Evolutionary conservation across 37 sponge, comb jelly and placozoan species (phyloP), one percentile per base, ranked within the genome.

Genomic region (Agelas oroides): DNA sequence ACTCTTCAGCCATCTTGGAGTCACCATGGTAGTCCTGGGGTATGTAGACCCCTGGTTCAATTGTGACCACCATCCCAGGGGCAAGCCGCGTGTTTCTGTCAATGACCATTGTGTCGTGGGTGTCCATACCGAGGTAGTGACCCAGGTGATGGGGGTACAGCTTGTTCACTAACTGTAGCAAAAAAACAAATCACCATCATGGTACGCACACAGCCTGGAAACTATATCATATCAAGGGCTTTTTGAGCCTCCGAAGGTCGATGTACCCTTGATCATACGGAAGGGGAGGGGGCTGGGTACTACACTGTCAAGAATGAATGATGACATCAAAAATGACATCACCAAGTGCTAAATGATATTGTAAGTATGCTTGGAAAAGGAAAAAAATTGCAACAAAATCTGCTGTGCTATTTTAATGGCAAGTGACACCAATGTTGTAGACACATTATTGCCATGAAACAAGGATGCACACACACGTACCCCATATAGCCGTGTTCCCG

Each of bases 71-170:
- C 95, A 95, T 92, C 0, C 80, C 80, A 53, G 92, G 90, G 20
- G 59, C 35, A 53, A 95, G 83, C 27, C 28, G 18, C 2, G 72
- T 60, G 74, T 81, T 85, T 53, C 89, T 80, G 36, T 82, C 77
- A 8, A 95, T 71, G 2, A 56, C 14, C 62, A 80, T 36, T 1
- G 93, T 88, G 69, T 95, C 95, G 34, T 95, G 95, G 2, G 78
- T 78, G 60, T 95, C 95, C 90, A 92, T 64, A 18, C 95, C 95
- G 23, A 95, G 70, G 59, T 89, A 95, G 87, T 95, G 95, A 28
- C 95, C 86, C 35, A 95, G 25, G 32, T 95, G 93, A 41, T 95
- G 95, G 23, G 95, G 95, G 30, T 67, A 88, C 27, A 95, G 73
- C 41, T 27, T 30, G 31, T 65, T 56, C 32, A 84, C 72, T 1